These are phyloP conservation scores for Penaeus monodon DNA, from an alignment of 2,888 invertebrate species.

Conservation along the genomic window DNA sequence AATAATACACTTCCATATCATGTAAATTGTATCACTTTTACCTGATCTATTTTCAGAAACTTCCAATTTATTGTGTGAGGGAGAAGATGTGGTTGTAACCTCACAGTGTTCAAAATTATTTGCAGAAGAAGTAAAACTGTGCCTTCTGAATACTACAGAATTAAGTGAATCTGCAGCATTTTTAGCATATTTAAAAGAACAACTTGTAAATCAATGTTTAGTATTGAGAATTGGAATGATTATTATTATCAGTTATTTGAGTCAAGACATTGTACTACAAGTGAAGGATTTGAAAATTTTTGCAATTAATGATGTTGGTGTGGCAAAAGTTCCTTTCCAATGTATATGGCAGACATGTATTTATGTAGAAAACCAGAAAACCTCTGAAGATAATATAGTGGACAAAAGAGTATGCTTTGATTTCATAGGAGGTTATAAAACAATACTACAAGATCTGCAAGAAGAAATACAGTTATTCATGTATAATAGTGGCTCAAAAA, in stretches of 20 bases:
- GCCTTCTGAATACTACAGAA: slow-evolving; percentile 22
- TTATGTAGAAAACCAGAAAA: slow-evolving; percentile 1
- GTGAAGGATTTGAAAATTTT: slow-evolving; percentile 27
- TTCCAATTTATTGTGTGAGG: neutral
- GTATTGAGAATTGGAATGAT: slow-evolving; percentile 17
- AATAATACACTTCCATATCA: too few relatives aligned
- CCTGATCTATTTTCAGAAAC: too few relatives aligned
- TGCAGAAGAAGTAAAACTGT: slow-evolving; percentile 31
- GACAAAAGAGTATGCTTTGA: slow-evolving; percentile 25
- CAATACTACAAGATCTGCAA: slow-evolving; percentile 25
- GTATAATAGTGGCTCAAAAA: neutral
- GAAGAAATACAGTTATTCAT: slow-evolving; percentile 48
- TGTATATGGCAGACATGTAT: slow-evolving; percentile 37
- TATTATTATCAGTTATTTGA: slow-evolving; percentile 39
- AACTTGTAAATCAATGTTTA: slow-evolving; percentile 33
- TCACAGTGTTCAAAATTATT: slow-evolving; percentile 24
- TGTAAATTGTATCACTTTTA: too few relatives aligned
- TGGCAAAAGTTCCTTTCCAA: slow-evolving; percentile 3
- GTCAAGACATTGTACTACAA: slow-evolving; percentile 35
- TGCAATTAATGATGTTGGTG: neutral
- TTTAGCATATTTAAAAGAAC: slow-evolving; percentile 37
- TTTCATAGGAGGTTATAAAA: slow-evolving; percentile 46
- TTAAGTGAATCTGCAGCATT: slow-evolving; percentile 8
- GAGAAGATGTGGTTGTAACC: slow-evolving; percentile 28
- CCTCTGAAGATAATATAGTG: neutral